Percentiles rank a stretch among this genome's conserved stretches.
phyloP scores from a whole-genome alignment of 2,888 invertebrate genomes.

The Lacanobia wlatinum region DNA sequence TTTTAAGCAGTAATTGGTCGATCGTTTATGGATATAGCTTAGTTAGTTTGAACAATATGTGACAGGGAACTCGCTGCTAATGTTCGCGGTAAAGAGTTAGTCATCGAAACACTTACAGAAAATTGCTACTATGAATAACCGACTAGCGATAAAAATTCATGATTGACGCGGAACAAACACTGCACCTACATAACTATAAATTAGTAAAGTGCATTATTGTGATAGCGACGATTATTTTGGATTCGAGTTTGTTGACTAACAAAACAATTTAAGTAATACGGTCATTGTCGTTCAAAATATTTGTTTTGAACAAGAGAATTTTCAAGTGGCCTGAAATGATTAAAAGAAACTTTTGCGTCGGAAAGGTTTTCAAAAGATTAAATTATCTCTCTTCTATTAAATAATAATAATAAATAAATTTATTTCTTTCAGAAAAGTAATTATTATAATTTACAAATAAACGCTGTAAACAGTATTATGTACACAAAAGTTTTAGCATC shows the following conservation, averaged over 20 bases:
- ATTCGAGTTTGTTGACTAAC: conserved; percentile 13
- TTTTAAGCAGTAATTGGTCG: conserved; percentile 33
- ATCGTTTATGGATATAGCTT: conserved; percentile 36
- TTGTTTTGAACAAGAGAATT: conserved; percentile 1
- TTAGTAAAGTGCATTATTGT: conserved; percentile 49
- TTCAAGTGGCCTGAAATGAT: neutral
- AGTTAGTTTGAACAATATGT: conserved; percentile 36
- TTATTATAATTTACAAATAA: too few relatives aligned
- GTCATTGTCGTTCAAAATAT: conserved; percentile 4
- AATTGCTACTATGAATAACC: conserved; percentile 45
- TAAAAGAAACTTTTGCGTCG: neutral
- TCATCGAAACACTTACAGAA: conserved; percentile 53
- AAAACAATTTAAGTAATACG: conserved; percentile 8
- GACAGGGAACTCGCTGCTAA: conserved; percentile 39
- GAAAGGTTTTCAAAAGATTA: neutral
- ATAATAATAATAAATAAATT: too few relatives aligned
- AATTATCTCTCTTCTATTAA: neutral
- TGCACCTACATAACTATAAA: conserved; percentile 21
- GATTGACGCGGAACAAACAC: conserved; percentile 29
- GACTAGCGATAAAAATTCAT: conserved; percentile 36
- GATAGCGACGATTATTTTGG: conserved; percentile 33
- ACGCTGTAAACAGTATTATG: too few relatives aligned
- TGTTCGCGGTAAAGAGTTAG: conserved; percentile 39
- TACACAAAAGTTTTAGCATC: too few relatives aligned
- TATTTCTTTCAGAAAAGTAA: too few relatives aligned